Percentiles rank a stretch among this genome's conserved stretches.
Evolutionary conservation across 1,140 invertebrate genomes (phyloP).

Genomic region (Marisa cornuarietis): DNA sequence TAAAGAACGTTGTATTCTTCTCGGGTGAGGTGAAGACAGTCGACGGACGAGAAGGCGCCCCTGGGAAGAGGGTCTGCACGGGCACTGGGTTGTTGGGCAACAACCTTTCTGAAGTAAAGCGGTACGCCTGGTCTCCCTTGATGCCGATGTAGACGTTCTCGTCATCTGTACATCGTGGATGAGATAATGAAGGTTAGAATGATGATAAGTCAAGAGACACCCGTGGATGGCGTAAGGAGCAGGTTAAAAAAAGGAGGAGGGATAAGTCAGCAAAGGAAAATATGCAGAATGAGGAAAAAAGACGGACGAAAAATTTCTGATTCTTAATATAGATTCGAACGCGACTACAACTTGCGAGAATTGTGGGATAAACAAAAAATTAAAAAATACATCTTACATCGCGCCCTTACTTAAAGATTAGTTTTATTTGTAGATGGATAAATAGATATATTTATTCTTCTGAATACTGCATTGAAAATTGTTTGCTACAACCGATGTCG

Average conservation of each 20-base stretch:
- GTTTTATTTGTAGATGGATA: too few species aligned
- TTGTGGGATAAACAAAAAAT: neutral
- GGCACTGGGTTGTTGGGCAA: neutral
- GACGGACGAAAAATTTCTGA: neutral
- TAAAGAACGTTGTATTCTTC: conserved; percentile 4
- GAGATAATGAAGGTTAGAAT: neutral
- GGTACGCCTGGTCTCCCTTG: neutral
- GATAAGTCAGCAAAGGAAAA: neutral
- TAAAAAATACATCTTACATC: neutral
- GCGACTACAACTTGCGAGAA: neutral
- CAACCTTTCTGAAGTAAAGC: neutral
- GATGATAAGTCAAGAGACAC: neutral
- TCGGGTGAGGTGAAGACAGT: conserved; percentile 8
- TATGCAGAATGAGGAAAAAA: neutral
- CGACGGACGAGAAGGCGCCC: neutral
- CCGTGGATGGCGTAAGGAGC: neutral
- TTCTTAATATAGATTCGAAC: neutral
- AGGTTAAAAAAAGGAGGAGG: neutral
- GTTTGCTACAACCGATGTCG: too few species aligned
- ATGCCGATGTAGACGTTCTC: conserved; percentile 2
- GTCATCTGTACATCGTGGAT: neutral
- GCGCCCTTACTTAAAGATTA: too few species aligned
- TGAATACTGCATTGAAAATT: too few species aligned
- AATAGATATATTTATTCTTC: too few species aligned
- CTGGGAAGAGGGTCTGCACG: conserved; percentile 1